phyloP scores from a whole-genome alignment of 1,140 invertebrate species.

The Drosophila ogumai region DNA sequence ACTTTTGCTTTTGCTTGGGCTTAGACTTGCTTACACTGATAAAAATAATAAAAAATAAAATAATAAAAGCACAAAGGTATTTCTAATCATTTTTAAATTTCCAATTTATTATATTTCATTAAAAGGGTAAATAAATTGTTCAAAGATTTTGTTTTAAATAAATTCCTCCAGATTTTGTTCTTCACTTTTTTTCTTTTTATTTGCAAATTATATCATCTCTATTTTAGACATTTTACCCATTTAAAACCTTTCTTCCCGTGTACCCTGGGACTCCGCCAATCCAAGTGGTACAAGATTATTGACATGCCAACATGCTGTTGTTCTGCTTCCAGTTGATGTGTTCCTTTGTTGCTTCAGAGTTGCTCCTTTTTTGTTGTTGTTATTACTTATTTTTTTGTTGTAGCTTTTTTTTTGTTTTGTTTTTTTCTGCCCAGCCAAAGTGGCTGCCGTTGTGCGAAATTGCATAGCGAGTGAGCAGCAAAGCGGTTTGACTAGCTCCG shows the following conservation, averaged over 20 bases:
- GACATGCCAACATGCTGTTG: slow-evolving; percentile 81
- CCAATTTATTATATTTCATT: background rate
- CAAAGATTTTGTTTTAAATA: no score
- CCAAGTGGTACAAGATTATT: slow-evolving; percentile 71
- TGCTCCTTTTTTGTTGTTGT: slow-evolving; percentile 29
- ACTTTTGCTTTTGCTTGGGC: slow-evolving; percentile 47
- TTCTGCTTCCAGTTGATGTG: slow-evolving; percentile 51
- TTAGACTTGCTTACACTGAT: background rate
- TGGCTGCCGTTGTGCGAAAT: slow-evolving; percentile 69
- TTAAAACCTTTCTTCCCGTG: background rate
- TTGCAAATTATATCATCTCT: background rate
- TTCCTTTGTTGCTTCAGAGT: slow-evolving; percentile 42
- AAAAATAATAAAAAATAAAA: background rate
- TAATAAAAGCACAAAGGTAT: background rate
- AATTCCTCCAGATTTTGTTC: background rate
- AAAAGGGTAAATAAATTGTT: no score
- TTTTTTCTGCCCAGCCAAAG: slow-evolving; percentile 44
- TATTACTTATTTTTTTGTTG: slow-evolving; percentile 3
- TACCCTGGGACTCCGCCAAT: slow-evolving; percentile 1
- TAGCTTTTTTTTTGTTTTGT: slow-evolving; percentile 9
- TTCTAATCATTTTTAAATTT: background rate
- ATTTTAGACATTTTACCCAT: background rate
- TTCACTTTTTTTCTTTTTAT: background rate
- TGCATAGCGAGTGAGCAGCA: slow-evolving; percentile 64
- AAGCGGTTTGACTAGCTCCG: slow-evolving; percentile 61